These are phyloP conservation scores for Aphidoletes aphidimyza DNA, from an alignment of 2,888 invertebrate genomes.

Conservation along the genomic window DNA sequence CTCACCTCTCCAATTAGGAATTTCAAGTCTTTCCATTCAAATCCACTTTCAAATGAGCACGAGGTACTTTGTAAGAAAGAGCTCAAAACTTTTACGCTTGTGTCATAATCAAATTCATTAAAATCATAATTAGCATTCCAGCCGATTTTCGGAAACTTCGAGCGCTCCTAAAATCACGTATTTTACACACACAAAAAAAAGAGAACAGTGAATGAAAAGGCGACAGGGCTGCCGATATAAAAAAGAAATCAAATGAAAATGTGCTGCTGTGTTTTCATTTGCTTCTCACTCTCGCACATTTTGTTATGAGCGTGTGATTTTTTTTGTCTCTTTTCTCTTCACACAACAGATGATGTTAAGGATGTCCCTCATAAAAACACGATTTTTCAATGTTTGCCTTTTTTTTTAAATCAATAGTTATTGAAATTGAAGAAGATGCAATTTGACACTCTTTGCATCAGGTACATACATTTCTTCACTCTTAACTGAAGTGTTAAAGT, in stretches of 20 bases:
- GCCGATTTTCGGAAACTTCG: constrained; percentile 93
- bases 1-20: constrained; percentile 90
- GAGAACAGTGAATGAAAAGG: not conserved
- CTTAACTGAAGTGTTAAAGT: no score
- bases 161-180: constrained; percentile 74
- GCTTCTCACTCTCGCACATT: no score
- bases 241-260: not conserved
- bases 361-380: no score
- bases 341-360: no score
- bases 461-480: no score
- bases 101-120: constrained; percentile 91
- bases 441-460: no score
- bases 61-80: constrained; percentile 79
- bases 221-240: not conserved
- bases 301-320: no score
- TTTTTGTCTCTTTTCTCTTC: not conserved
- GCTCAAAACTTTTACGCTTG: constrained; percentile 85
- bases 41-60: constrained; percentile 66
- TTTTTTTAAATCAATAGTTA: no score
- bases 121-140: constrained; percentile 96
- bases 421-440: no score
- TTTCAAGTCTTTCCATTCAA: constrained; percentile 91
- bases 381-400: no score
- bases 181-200: not conserved
- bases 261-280: constrained; percentile 13